Evolutionary conservation across 2,113 vertebrate genomes (phyloP).

Genomic region (Hippolais icterina): DNA sequence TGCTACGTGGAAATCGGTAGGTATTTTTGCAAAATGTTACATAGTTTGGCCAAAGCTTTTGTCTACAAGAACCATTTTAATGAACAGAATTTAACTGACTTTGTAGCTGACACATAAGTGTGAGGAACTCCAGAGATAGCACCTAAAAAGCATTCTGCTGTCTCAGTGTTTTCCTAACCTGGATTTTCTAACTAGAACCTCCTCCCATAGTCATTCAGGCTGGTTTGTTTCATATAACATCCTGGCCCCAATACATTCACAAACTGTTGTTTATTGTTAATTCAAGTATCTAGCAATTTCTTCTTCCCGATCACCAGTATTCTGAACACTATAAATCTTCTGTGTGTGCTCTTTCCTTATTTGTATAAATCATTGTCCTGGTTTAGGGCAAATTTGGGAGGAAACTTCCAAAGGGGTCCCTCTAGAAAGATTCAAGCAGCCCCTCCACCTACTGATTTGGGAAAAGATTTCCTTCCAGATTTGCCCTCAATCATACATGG

Average conservation of each 20-base stretch:
- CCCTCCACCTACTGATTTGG: not conserved
- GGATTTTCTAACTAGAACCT: not conserved
- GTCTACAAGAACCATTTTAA: not conserved
- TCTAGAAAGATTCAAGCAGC: not conserved
- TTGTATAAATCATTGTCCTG: not conserved
- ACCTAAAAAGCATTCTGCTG: not conserved
- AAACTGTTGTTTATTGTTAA: not conserved
- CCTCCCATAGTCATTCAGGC: not conserved
- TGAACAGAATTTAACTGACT: not conserved
- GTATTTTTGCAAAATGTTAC: not conserved
- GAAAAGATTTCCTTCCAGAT: not conserved
- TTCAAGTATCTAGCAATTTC: not conserved
- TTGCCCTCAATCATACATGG: not conserved
- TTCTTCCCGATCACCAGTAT: not conserved
- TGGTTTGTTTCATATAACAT: not conserved
- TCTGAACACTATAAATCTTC: not conserved
- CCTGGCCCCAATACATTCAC: not conserved
- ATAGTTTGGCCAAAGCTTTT: not conserved
- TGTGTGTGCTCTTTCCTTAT: not conserved
- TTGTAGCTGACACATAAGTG: not conserved
- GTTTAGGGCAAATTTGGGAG: not conserved
- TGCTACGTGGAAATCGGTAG: slow-evolving; percentile 96
- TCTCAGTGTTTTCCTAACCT: not conserved
- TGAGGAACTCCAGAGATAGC: not conserved
- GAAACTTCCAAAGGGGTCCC: not conserved